phyloP scores from a whole-genome alignment of 2,797 vertebrate genomes.

The Melanotaenia trifasciata region DNA sequence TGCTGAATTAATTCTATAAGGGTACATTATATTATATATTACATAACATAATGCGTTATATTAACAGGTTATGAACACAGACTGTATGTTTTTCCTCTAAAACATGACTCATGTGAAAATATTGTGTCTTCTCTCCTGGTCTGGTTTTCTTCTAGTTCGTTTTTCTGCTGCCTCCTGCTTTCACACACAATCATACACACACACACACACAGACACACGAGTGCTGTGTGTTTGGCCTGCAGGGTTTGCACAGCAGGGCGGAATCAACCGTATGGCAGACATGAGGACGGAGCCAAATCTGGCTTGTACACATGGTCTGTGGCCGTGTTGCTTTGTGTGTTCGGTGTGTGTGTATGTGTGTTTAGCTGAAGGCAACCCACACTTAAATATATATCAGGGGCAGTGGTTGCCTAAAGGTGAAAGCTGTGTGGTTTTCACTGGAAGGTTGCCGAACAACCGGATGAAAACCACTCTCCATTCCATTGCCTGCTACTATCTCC shows the following conservation, averaged over 20 bases:
- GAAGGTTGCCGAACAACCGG: constrained; percentile 54
- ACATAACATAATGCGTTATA: neutral
- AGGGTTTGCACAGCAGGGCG: constrained; percentile 74
- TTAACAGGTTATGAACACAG: constrained; percentile 15
- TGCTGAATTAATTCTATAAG: constrained; percentile 2
- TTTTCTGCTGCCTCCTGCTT: constrained; percentile 7
- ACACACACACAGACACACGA: constrained; percentile 42
- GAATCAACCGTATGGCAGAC: constrained; percentile 80
- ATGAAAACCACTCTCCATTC: constrained; percentile 56
- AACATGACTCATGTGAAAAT: constrained; percentile 18
- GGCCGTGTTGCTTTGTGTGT: constrained; percentile 47
- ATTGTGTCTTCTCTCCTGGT: constrained; percentile 13
- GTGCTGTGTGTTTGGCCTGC: constrained; percentile 73
- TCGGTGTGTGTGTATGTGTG: constrained; percentile 44
- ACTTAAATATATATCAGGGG: constrained; percentile 74
- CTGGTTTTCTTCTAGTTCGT: constrained; percentile 31
- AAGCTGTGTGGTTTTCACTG: constrained; percentile 58
- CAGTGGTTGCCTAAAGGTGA: constrained; percentile 67
- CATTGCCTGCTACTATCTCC: constrained; percentile 27
- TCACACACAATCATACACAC: constrained; percentile 30
- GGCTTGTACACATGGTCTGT: constrained; percentile 73
- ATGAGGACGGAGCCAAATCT: constrained; percentile 74
- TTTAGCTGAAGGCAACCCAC: constrained; percentile 53
- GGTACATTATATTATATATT: neutral
- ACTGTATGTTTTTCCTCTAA: constrained; percentile 6